Conservation (phyloP, 2,113 vertebrate genomes). For the Arenaria interpres region DNA sequence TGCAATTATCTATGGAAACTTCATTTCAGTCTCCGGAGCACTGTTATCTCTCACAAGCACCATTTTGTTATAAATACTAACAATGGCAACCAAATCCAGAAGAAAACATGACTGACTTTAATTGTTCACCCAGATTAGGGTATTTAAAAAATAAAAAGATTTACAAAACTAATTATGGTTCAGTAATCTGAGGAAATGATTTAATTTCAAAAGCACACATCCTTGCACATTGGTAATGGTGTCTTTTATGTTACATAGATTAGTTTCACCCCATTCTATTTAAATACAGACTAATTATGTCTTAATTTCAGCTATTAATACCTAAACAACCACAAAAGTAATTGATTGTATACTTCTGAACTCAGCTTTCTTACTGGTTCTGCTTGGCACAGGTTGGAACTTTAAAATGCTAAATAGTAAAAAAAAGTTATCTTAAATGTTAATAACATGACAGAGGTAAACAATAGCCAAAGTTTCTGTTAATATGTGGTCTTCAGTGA, state of each 20-base stretch:
- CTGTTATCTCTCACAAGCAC: neutral
- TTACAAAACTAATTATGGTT: neutral
- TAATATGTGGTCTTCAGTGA: neutral
- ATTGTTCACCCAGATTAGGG: neutral
- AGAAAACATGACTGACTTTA: neutral
- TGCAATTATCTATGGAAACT: constrained; percentile 34
- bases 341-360: neutral
- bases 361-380: neutral
- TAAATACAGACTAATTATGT: neutral
- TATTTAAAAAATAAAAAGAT: neutral
- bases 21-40: neutral
- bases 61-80: constrained; percentile 3
- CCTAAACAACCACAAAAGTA: neutral
- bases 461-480: neutral
- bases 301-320: neutral
- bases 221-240: neutral
- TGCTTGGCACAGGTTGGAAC: neutral
- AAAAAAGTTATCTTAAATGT: neutral
- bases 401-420: neutral
- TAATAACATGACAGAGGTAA: neutral
- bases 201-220: neutral
- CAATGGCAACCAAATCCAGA: constrained; percentile 8
- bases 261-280: neutral
- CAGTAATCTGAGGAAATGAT: neutral
- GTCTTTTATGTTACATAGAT: neutral